Percentiles rank a stretch among this genome's conserved stretches.
Conservation (phyloP, 2,797 vertebrate species). For the Chiroxiphia lanceolata region DNA sequence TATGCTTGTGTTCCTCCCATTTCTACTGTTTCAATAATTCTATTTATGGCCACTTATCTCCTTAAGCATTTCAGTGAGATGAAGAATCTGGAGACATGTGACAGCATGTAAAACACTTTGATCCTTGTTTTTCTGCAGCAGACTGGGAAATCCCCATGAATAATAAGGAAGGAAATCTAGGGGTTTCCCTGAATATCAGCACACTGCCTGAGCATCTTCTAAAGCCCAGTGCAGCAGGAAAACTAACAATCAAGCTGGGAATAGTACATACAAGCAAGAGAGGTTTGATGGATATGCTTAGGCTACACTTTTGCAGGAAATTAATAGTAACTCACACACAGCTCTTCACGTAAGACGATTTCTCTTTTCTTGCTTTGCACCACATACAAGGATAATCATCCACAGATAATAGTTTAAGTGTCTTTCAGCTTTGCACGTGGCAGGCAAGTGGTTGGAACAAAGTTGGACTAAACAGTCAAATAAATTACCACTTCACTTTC, state of each 20-base stretch:
- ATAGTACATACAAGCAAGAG: background rate
- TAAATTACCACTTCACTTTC: background rate
- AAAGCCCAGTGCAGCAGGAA: background rate
- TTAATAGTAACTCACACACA: background rate
- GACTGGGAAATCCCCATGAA: conserved; percentile 55
- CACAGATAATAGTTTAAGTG: background rate
- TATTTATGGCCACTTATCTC: background rate
- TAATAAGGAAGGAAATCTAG: conserved; percentile 56
- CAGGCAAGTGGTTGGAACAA: background rate
- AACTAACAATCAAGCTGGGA: background rate
- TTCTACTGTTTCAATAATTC: background rate
- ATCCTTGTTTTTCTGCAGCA: conserved; percentile 41
- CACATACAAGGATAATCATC: background rate
- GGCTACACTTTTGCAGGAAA: background rate
- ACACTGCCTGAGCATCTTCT: background rate
- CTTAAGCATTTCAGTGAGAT: conserved; percentile 4
- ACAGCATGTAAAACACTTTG: conserved; percentile 9
- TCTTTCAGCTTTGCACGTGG: background rate
- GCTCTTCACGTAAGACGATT: background rate
- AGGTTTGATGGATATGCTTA: background rate
- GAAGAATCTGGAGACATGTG: conserved; percentile 1
- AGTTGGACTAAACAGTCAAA: background rate
- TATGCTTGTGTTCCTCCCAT: background rate
- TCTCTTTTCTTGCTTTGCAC: background rate
- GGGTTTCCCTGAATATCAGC: conserved; percentile 57